Evolutionary conservation across 1,140 invertebrate genomes (phyloP).

Genomic region (Trichonephila inaurata): DNA sequence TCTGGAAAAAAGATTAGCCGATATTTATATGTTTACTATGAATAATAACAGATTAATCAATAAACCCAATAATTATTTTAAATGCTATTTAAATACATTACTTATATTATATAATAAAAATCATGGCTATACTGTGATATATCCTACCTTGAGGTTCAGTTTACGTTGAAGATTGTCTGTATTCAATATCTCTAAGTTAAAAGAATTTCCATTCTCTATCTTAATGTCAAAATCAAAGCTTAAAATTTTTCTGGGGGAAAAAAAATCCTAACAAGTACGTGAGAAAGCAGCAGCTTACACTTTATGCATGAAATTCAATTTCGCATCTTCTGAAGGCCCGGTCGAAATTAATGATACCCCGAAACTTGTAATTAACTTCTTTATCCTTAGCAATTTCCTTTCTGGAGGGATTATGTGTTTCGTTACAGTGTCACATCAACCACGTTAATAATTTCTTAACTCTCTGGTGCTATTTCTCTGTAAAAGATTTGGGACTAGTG

Average conservation of each 20-base stretch:
- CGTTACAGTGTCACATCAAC: neutral
- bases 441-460: neutral
- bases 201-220: neutral
- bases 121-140: neutral
- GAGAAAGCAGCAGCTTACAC: neutral
- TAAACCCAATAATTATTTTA: too few species aligned
- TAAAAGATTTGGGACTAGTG: neutral
- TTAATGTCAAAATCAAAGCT: neutral
- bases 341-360: neutral
- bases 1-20: too few species aligned
- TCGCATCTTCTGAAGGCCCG: neutral
- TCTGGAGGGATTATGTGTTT: neutral
- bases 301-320: slow-evolving; percentile 8
- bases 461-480: neutral
- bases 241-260: neutral
- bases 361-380: slow-evolving; percentile 13
- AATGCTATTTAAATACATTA: too few species aligned
- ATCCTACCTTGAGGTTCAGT: neutral
- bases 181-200: neutral
- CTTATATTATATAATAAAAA: too few species aligned
- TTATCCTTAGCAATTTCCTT: neutral
- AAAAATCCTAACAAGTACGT: neutral
- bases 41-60: too few species aligned
- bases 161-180: neutral
- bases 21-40: too few species aligned